Conservation (phyloP, 2,888 invertebrate genomes). For the Callyntrura guangdongensis region DNA sequence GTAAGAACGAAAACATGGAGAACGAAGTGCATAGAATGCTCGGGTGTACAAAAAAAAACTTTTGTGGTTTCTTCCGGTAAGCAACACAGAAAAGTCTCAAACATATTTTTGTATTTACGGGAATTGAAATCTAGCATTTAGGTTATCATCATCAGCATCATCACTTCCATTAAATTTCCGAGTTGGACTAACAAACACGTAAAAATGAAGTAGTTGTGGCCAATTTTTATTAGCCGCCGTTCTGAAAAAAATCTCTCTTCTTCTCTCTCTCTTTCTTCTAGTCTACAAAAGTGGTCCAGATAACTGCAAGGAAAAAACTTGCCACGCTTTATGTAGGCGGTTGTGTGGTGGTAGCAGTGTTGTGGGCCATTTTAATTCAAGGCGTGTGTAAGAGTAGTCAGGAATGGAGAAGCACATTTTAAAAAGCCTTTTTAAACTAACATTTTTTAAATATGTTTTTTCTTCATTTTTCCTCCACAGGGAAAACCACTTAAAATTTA, state of each 20-base stretch:
- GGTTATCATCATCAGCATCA: no score
- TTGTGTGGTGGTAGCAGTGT: background rate
- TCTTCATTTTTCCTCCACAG: slow-evolving; percentile 51
- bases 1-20: background rate
- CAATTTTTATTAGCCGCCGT: background rate
- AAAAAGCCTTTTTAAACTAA: background rate
- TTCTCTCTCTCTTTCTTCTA: background rate
- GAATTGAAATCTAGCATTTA: no score
- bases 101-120: no score
- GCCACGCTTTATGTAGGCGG: no score
- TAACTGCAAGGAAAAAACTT: no score
- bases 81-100: no score
- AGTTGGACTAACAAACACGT: no score
- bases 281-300: background rate
- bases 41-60: background rate
- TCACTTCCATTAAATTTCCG: no score
- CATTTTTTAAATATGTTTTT: background rate
- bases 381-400: background rate
- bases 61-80: background rate
- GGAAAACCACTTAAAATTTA: slow-evolving; percentile 77
- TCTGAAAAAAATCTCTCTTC: background rate
- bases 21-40: background rate
- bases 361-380: background rate
- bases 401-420: slow-evolving; percentile 42
- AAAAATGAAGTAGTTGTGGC: no score